Percentiles rank a stretch among this genome's conserved stretches.
These are phyloP conservation scores for Trinectes maculatus DNA, from an alignment of 2,113 vertebrate species.

Conservation along the genomic window DNA sequence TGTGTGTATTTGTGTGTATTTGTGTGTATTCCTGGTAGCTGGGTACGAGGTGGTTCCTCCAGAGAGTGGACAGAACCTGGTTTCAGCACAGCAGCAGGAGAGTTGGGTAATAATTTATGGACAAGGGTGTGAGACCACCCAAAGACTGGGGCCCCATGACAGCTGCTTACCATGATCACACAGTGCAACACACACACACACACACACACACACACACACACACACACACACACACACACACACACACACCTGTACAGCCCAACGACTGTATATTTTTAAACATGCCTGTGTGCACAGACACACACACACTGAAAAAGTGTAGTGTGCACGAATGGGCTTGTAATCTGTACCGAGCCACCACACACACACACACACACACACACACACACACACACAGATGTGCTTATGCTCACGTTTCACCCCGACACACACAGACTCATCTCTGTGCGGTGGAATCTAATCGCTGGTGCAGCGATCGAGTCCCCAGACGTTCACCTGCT, in stretches of 20 bases:
- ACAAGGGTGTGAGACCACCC: conserved; percentile 73
- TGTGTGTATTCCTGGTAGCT: background rate
- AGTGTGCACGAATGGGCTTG: conserved; percentile 29
- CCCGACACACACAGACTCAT: conserved; percentile 53
- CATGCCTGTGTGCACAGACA: conserved; percentile 3
- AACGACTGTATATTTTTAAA: conserved; percentile 35
- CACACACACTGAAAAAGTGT: background rate
- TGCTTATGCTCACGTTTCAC: conserved; percentile 48
- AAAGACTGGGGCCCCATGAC: conserved; percentile 51
- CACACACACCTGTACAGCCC: conserved; percentile 33
- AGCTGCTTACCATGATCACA: conserved; percentile 62
- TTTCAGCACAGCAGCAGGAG: conserved; percentile 29
- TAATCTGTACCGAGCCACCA: conserved; percentile 46
- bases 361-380: conserved; percentile 10
- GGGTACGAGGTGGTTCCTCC: background rate
- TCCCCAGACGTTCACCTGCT: conserved; percentile 73
- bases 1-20: no score
- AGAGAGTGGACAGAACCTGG: conserved; percentile 22
- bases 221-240: no score
- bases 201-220: conserved; percentile 20
- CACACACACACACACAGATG: conserved; percentile 22
- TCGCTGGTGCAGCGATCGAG: conserved; percentile 61
- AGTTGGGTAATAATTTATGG: conserved; percentile 58
- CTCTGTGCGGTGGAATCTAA: conserved; percentile 69
- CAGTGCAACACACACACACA: conserved; percentile 15